These are phyloP conservation scores for Cloeon dipterum DNA, from an alignment of 2,888 invertebrate species.

Conservation along the genomic window DNA sequence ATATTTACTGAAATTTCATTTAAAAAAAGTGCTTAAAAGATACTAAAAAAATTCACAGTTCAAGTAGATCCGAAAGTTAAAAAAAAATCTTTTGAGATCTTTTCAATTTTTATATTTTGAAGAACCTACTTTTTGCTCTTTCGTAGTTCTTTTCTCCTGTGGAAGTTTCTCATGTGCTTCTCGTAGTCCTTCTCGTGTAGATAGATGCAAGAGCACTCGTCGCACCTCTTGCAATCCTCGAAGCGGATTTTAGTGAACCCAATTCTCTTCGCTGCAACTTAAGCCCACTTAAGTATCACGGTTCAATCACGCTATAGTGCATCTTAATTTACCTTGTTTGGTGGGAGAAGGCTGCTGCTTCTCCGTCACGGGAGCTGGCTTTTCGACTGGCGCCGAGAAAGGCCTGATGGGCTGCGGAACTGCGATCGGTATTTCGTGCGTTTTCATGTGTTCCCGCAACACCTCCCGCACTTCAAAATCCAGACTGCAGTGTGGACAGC, in stretches of 20 bases:
- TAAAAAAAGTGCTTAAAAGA: too few species aligned
- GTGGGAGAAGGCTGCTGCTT: neutral
- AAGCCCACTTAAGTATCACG: too few species aligned
- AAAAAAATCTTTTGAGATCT: too few species aligned
- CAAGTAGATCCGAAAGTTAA: too few species aligned
- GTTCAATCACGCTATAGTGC: too few species aligned
- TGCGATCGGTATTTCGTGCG: slow-evolving; percentile 6
- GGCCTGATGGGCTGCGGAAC: neutral
- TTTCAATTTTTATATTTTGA: too few species aligned
- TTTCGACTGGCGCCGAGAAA: slow-evolving; percentile 2
- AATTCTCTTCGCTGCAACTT: slow-evolving; percentile 8
- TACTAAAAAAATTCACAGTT: neutral
- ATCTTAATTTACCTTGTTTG: neutral
- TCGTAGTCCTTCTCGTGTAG: slow-evolving; percentile 13
- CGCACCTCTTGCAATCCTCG: slow-evolving; percentile 14
- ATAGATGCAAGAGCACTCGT: slow-evolving; percentile 14
- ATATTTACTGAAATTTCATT: too few species aligned
- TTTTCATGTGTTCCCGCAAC: slow-evolving; percentile 9
- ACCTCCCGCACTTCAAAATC: slow-evolving; percentile 9
- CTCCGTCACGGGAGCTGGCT: neutral
- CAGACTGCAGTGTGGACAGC: slow-evolving; percentile 10
- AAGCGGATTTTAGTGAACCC: slow-evolving; percentile 13
- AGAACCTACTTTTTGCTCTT: slow-evolving; percentile 6
- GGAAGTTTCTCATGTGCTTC: slow-evolving; percentile 14
- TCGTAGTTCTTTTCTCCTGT: slow-evolving; percentile 7